Percentiles rank a stretch among this genome's conserved stretches.
Evolutionary conservation across 2,113 vertebrate genomes (phyloP).

Genomic region (Todiramphus saurophagus): DNA sequence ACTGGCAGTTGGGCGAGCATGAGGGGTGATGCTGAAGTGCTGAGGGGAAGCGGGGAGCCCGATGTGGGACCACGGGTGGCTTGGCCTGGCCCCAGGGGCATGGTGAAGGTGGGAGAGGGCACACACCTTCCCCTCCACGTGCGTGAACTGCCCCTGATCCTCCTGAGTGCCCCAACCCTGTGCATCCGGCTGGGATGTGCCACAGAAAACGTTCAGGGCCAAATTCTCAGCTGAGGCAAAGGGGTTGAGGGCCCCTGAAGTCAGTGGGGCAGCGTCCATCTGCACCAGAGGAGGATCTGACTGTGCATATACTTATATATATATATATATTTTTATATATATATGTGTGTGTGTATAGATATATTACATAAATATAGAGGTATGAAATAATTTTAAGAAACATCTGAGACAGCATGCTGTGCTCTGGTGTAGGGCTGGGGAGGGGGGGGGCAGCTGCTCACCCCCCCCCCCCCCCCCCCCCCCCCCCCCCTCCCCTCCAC

Average conservation of each 20-base stretch:
- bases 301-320: neutral
- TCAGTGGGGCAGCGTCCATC: neutral
- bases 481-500: no score
- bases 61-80: rapidly evolving
- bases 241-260: neutral
- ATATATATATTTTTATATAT: neutral
- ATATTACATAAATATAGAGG: constrained; percentile 59
- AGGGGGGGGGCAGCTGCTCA: neutral
- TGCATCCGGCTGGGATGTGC: rapidly evolving
- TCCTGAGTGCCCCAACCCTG: neutral
- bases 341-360: constrained; percentile 35
- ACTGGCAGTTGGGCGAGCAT: neutral
- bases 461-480: no score
- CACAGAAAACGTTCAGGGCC: neutral
- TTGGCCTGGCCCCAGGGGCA: neutral
- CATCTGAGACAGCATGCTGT: constrained; percentile 46
- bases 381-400: constrained; percentile 56
- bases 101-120: neutral
- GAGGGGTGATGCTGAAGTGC: neutral
- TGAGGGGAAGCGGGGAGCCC: neutral
- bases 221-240: neutral
- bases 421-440: neutral
- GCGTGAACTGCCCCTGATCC: neutral
- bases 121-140: no score
- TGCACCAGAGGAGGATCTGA: constrained; percentile 10